Evolutionary conservation across 37 sponge, comb jelly and placozoan genomes (phyloP).

Genomic region (Spongilla lacustris): DNA sequence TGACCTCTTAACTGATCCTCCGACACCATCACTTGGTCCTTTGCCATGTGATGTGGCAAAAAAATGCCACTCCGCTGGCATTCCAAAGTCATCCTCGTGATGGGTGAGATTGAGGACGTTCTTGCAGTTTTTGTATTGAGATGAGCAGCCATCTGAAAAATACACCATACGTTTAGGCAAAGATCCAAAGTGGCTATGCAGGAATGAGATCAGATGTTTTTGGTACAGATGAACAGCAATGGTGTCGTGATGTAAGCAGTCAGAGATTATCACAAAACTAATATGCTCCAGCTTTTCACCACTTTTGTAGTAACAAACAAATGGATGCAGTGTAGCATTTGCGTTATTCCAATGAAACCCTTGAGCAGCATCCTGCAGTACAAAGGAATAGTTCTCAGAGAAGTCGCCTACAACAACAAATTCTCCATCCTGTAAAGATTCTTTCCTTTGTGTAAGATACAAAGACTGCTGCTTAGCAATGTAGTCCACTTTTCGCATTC

Average conservation of each 20-base stretch:
- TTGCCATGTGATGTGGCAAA: conserved; percentile 72
- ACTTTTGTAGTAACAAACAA: conserved; percentile 31
- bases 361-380: conserved; percentile 51
- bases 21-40: conserved; percentile 69
- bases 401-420: conserved; percentile 36
- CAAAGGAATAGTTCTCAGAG: conserved; percentile 55
- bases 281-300: conserved; percentile 27
- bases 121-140: conserved; percentile 65
- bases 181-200: conserved; percentile 11
- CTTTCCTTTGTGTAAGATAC: conserved; percentile 16
- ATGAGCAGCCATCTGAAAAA: conserved; percentile 65
- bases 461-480: conserved; percentile 33
- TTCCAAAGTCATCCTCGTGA: conserved; percentile 62
- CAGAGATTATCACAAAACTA: conserved; percentile 52
- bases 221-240: conserved; percentile 55
- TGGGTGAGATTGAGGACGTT: conserved; percentile 53
- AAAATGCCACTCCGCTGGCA: conserved; percentile 63
- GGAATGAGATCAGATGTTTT: conserved; percentile 24
- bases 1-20: conserved; percentile 58
- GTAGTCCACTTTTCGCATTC: conserved; percentile 12
- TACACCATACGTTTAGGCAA: conserved; percentile 40
- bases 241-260: conserved; percentile 58
- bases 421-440: conserved; percentile 17
- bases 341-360: conserved; percentile 58
- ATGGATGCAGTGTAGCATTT: conserved; percentile 40